Percentiles rank a stretch among this genome's conserved stretches.
phyloP scores from a whole-genome alignment of 2,888 invertebrate species.

The Melanchra persicariae region DNA sequence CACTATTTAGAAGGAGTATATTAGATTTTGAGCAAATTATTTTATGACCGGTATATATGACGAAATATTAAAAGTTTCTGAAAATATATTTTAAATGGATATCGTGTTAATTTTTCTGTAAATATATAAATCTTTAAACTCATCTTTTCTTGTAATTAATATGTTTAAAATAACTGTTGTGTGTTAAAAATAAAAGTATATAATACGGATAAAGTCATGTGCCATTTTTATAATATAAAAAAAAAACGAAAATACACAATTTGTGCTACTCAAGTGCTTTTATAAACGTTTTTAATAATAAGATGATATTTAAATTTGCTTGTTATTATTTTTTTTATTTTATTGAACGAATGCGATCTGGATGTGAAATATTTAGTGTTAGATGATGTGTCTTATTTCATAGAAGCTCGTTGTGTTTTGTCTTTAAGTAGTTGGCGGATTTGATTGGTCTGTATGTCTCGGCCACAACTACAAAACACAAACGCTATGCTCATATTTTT shows the following conservation, averaged over 20 bases:
- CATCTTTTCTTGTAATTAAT: constrained; percentile 75
- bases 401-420: constrained; percentile 71
- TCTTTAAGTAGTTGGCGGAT: constrained; percentile 68
- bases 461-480: constrained; percentile 63
- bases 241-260: constrained; percentile 76
- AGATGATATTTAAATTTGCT: constrained; percentile 90
- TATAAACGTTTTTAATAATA: constrained; percentile 82
- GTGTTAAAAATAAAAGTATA: constrained; percentile 82
- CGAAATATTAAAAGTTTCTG: constrained; percentile 67
- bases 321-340: constrained; percentile 80
- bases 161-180: constrained; percentile 81
- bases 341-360: constrained; percentile 77
- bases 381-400: constrained; percentile 67
- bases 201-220: constrained; percentile 81
- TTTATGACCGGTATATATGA: constrained; percentile 66
- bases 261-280: constrained; percentile 89
- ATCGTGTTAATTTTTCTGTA: constrained; percentile 83
- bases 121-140: constrained; percentile 82
- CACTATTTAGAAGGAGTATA: constrained; percentile 83
- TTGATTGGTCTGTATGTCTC: constrained; percentile 51
- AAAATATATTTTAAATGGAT: constrained; percentile 82
- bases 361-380: constrained; percentile 76
- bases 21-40: constrained; percentile 74
- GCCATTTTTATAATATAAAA: constrained; percentile 82
- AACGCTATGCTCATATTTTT: constrained; percentile 64